A percentile compares a stretch with the other conserved stretches of the same genome.
Conservation (phyloP, 2,888 invertebrate genomes). For the Plebejus argus region DNA sequence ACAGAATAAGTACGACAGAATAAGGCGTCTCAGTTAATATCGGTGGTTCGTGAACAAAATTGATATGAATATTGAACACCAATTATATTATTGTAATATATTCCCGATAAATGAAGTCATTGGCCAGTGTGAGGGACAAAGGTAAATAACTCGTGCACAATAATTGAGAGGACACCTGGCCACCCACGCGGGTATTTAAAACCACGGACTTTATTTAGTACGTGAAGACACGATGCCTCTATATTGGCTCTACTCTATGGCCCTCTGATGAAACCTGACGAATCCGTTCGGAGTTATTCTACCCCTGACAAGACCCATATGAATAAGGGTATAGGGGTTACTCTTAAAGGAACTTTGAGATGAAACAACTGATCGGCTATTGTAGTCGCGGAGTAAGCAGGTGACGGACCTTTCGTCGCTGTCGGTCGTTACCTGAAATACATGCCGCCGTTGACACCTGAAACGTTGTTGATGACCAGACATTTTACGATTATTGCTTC, state of each 20-base stretch:
- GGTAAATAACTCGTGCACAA: neutral
- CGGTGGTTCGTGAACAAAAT: neutral
- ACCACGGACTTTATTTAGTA: slow-evolving; percentile 4
- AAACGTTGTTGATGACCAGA: slow-evolving; percentile 57
- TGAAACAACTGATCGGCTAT: neutral
- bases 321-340: neutral
- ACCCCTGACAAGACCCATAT: neutral
- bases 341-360: neutral
- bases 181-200: slow-evolving; percentile 2
- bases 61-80: neutral
- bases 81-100: neutral
- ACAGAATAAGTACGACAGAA: neutral
- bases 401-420: slow-evolving; percentile 67
- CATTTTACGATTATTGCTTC: slow-evolving; percentile 58
- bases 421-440: slow-evolving; percentile 61
- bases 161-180: slow-evolving; percentile 18
- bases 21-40: neutral
- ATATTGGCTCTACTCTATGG: neutral
- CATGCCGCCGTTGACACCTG: slow-evolving; percentile 52
- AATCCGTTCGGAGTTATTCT: neutral
- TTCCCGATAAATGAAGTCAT: neutral
- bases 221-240: neutral
- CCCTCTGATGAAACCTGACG: neutral
- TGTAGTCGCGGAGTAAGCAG: slow-evolving; percentile 56
- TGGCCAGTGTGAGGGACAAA: neutral